These are phyloP conservation scores for Dendroctonus valens DNA, from an alignment of 1,140 invertebrate genomes.

Conservation along the genomic window DNA sequence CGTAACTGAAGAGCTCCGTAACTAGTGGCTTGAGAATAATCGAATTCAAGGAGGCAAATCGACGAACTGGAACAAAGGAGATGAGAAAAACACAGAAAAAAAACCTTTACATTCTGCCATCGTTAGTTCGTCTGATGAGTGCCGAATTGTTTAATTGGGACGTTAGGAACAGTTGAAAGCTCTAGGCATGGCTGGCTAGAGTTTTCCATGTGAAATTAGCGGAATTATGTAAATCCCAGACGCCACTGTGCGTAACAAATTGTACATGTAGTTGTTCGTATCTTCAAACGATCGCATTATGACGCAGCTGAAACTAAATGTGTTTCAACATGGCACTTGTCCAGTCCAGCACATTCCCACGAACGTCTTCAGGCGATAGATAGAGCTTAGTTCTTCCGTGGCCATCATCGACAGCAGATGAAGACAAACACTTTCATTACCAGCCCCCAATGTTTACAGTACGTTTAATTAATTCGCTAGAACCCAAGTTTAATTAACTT, in stretches of 20 bases:
- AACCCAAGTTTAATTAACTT: slow-evolving; percentile 2
- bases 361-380: not conserved
- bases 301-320: not conserved
- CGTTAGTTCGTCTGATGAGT: too few species aligned
- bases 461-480: not conserved
- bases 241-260: not conserved
- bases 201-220: too few species aligned
- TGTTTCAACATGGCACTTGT: too few species aligned
- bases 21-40: too few species aligned
- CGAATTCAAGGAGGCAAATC: too few species aligned
- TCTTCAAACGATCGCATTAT: not conserved
- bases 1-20: too few species aligned
- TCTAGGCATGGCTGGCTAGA: too few species aligned
- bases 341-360: not conserved
- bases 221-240: not conserved
- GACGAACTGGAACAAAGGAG: too few species aligned
- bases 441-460: not conserved
- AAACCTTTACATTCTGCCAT: too few species aligned
- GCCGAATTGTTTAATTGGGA: too few species aligned
- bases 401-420: not conserved
- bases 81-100: too few species aligned
- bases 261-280: not conserved
- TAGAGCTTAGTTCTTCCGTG: not conserved
- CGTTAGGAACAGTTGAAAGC: too few species aligned
- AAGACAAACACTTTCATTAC: not conserved